Conservation (phyloP, 2,797 vertebrate genomes). For the Tauraco hartlaubi region DNA sequence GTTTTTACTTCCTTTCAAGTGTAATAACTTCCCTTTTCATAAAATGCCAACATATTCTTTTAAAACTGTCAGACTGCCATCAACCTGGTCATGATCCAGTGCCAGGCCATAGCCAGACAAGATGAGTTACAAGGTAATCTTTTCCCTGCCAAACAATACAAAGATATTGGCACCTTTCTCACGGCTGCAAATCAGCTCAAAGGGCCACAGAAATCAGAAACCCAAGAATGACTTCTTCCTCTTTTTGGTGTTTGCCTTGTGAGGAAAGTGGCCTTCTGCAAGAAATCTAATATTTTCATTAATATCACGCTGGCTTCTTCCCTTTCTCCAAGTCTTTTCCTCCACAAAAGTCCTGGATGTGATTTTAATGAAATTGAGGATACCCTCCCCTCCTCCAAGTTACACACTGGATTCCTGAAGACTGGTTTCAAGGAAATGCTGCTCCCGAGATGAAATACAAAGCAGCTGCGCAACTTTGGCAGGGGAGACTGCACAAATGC, state of each 20-base stretch:
- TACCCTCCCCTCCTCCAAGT: neutral
- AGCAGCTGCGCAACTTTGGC: conserved; percentile 69
- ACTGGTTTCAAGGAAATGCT: conserved; percentile 43
- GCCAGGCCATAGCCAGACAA: conserved; percentile 62
- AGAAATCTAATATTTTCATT: neutral
- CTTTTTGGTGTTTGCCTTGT: conserved; percentile 2
- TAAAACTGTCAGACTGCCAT: conserved; percentile 66
- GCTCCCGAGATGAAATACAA: conserved; percentile 41
- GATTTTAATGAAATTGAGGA: conserved; percentile 39
- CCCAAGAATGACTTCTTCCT: neutral
- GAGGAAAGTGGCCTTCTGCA: conserved; percentile 3
- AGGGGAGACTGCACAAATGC: conserved; percentile 2
- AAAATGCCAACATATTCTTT: conserved; percentile 68
- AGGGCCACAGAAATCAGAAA: conserved; percentile 45
- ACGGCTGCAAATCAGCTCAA: conserved; percentile 43
- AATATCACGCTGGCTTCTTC: neutral
- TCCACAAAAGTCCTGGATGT: conserved; percentile 24
- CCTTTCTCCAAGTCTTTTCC: conserved; percentile 4
- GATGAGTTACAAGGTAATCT: conserved; percentile 69
- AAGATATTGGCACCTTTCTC: conserved; percentile 59
- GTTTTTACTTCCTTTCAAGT: conserved; percentile 71
- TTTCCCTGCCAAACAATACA: conserved; percentile 54
- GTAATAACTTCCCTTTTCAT: conserved; percentile 70
- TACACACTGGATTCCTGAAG: conserved; percentile 38
- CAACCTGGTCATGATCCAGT: conserved; percentile 66